Conservation (phyloP, 2,888 invertebrate genomes). For the Eristalinus aeneus region DNA sequence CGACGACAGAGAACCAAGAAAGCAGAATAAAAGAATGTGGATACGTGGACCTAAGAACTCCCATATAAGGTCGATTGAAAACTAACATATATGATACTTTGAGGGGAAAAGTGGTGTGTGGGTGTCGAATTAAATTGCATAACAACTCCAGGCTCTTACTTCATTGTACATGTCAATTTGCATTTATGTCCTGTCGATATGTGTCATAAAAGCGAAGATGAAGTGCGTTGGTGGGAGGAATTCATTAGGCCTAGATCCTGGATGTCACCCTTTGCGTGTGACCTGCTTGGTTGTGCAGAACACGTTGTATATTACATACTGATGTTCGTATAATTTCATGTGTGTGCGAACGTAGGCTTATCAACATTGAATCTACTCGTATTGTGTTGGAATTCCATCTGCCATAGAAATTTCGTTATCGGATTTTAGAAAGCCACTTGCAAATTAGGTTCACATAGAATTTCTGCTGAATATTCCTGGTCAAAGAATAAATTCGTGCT, state of each 20-base stretch:
- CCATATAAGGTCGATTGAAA: conserved; percentile 16
- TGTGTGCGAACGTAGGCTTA: background rate
- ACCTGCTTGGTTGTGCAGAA: background rate
- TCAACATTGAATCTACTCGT: background rate
- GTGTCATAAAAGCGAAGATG: background rate
- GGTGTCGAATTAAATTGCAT: conserved; percentile 30
- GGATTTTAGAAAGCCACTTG: background rate
- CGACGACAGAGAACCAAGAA: conserved; percentile 1
- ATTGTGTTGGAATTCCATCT: background rate
- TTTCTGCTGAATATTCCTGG: no score
- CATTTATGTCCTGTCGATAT: conserved; percentile 1
- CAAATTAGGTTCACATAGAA: background rate
- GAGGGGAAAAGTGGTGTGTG: background rate
- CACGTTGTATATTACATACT: conserved; percentile 9
- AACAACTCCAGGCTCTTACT: conserved; percentile 4
- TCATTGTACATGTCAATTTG: conserved; percentile 23
- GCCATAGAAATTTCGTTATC: background rate
- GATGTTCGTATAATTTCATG: background rate
- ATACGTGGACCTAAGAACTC: background rate
- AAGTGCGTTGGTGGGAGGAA: background rate
- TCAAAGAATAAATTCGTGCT: no score
- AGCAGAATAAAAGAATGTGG: conserved; percentile 9
- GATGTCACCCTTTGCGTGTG: background rate
- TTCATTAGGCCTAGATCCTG: conserved; percentile 12
- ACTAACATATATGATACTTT: conserved; percentile 19